Conservation (phyloP, 1,140 invertebrate species). For the Augochlora pura region DNA sequence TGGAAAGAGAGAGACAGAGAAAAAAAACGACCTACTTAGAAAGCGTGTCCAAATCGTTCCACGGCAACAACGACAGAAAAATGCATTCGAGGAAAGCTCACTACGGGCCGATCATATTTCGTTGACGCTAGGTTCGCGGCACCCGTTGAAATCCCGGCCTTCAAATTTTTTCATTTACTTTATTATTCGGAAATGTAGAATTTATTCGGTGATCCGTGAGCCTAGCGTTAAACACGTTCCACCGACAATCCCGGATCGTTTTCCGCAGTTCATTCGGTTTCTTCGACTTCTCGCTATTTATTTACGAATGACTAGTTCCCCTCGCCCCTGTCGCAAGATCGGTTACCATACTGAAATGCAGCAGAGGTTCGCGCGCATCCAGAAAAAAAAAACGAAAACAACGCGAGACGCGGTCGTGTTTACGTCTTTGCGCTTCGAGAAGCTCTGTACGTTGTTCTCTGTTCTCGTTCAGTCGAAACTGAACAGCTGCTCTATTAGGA, state of each 20-base stretch:
- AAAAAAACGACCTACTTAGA: constrained; percentile 36
- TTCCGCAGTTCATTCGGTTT: not conserved
- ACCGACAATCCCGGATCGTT: constrained; percentile 22
- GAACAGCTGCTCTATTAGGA: not conserved
- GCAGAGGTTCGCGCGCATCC: not conserved
- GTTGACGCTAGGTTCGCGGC: no score
- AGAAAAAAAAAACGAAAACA: not conserved
- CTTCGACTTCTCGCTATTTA: constrained; percentile 49
- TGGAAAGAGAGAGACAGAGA: constrained; percentile 1
- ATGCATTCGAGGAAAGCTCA: constrained; percentile 62
- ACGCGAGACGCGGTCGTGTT: not conserved
- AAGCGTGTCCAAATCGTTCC: constrained; percentile 47
- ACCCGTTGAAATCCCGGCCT: no score
- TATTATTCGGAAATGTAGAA: no score
- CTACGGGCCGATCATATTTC: constrained; percentile 45
- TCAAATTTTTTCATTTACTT: no score
- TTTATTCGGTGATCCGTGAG: no score
- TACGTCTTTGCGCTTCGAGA: no score
- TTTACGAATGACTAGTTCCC: constrained; percentile 62
- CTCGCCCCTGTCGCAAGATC: constrained; percentile 53
- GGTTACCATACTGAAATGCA: constrained; percentile 33
- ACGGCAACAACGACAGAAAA: constrained; percentile 49
- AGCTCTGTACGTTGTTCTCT: not conserved
- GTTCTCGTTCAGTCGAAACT: not conserved
- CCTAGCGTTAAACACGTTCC: constrained; percentile 19